phyloP scores from a whole-genome alignment of 2,888 invertebrate species.

The Tineola bisselliella region DNA sequence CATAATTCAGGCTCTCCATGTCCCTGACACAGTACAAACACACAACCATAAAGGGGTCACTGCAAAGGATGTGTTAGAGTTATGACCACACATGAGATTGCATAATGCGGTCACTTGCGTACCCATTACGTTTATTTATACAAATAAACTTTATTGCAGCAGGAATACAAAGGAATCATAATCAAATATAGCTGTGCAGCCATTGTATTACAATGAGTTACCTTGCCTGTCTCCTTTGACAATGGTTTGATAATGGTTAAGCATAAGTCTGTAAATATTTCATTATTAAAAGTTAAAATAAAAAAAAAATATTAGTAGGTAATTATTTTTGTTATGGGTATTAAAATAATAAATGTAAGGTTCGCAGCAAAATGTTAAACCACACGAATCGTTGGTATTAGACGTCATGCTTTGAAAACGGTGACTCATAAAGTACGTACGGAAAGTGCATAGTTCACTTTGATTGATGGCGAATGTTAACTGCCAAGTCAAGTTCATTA shows the following conservation, averaged over 20 bases:
- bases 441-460: neutral
- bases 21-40: constrained; percentile 26
- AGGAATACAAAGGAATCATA: too few relatives aligned
- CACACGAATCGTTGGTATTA: neutral
- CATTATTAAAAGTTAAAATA: too few relatives aligned
- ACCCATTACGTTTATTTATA: neutral
- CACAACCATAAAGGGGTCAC: constrained; percentile 11
- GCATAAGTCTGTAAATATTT: too few relatives aligned
- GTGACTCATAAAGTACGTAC: neutral
- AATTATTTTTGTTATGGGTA: too few relatives aligned
- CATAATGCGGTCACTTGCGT: constrained; percentile 1
- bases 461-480: constrained; percentile 11
- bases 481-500: constrained; percentile 8
- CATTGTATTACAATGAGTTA: too few relatives aligned
- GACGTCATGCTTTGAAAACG: neutral
- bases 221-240: too few relatives aligned
- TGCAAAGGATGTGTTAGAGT: constrained; percentile 12
- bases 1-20: constrained; percentile 31
- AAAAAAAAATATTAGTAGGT: too few relatives aligned
- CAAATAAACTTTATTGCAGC: neutral
- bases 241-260: too few relatives aligned
- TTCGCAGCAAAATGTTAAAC: neutral
- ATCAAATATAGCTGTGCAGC: too few relatives aligned
- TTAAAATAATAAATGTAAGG: too few relatives aligned
- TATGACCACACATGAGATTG: constrained; percentile 9